Evolutionary conservation across 2,888 invertebrate genomes (phyloP).

Genomic region (Eupithecia subumbrata): DNA sequence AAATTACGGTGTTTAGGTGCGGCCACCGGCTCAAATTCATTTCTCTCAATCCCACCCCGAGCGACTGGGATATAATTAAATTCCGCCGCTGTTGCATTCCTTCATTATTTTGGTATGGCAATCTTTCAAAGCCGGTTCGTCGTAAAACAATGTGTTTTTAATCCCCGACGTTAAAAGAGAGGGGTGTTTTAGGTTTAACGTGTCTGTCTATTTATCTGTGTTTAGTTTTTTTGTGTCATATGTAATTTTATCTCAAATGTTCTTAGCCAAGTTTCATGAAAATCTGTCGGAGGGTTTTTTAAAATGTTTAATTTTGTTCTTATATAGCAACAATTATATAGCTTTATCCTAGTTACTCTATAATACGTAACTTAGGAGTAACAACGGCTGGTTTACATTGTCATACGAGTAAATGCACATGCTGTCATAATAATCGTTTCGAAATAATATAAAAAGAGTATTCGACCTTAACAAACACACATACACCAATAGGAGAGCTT

Average conservation of each 20-base stretch:
- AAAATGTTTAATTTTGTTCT: too few relatives aligned
- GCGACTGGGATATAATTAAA: constrained; percentile 66
- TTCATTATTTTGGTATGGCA: constrained; percentile 61
- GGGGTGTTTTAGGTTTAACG: too few relatives aligned
- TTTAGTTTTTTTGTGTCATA: too few relatives aligned
- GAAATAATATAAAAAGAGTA: neutral
- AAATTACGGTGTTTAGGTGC: constrained; percentile 51
- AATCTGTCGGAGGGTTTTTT: too few relatives aligned
- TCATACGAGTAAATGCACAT: neutral
- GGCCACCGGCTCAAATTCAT: constrained; percentile 51
- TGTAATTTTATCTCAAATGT: too few relatives aligned
- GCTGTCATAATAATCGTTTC: neutral
- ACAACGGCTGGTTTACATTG: neutral
- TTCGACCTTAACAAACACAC: neutral
- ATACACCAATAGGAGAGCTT: neutral
- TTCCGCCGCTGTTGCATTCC: constrained; percentile 62
- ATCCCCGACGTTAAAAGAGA: too few relatives aligned
- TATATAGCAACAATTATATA: neutral
- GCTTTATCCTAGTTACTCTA: neutral
- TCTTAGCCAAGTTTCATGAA: too few relatives aligned
- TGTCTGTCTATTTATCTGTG: too few relatives aligned
- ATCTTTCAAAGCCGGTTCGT: constrained; percentile 26
- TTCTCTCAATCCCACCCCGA: constrained; percentile 53
- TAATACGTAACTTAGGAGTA: neutral
- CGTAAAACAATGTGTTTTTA: neutral